Evolutionary conservation across 2,888 invertebrate genomes (phyloP).

Genomic region (Drosophila atripex): DNA sequence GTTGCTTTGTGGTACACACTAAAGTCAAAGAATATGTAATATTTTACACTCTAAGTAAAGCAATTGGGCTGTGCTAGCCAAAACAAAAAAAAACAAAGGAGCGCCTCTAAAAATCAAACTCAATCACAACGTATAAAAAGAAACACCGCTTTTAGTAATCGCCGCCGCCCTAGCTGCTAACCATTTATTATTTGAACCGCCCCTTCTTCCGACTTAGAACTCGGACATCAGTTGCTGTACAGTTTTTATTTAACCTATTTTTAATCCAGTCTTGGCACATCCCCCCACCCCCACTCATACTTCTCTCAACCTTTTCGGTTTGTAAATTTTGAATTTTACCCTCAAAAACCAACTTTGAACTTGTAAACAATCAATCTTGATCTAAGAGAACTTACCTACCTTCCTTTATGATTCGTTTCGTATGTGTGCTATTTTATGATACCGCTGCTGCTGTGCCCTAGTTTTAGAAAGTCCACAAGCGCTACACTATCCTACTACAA

Average conservation of each 20-base stretch:
- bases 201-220: slow-evolving; percentile 5
- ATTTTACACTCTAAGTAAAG: slow-evolving; percentile 17
- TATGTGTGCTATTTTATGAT: slow-evolving; percentile 62
- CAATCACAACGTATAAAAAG: slow-evolving; percentile 18
- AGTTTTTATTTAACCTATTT: slow-evolving; percentile 20
- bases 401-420: slow-evolving; percentile 45
- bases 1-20: slow-evolving; percentile 61
- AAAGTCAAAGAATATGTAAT: slow-evolving; percentile 5
- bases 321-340: slow-evolving; percentile 24
- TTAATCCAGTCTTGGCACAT: slow-evolving; percentile 20
- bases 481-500: slow-evolving; percentile 80
- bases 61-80: slow-evolving; percentile 34
- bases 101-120: not conserved
- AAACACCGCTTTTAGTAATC: slow-evolving; percentile 28
- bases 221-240: slow-evolving; percentile 29
- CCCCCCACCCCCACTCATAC: slow-evolving; percentile 5
- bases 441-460: slow-evolving; percentile 68
- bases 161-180: slow-evolving; percentile 22
- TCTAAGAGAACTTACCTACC: slow-evolving; percentile 41
- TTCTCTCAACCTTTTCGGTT: slow-evolving; percentile 30
- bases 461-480: slow-evolving; percentile 81
- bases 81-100: slow-evolving; percentile 5
- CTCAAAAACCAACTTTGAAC: not conserved
- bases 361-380: slow-evolving; percentile 18
- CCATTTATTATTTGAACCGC: slow-evolving; percentile 21